Evolutionary conservation across 2,113 vertebrate species (phyloP).

Genomic region (Origma solitaria): DNA sequence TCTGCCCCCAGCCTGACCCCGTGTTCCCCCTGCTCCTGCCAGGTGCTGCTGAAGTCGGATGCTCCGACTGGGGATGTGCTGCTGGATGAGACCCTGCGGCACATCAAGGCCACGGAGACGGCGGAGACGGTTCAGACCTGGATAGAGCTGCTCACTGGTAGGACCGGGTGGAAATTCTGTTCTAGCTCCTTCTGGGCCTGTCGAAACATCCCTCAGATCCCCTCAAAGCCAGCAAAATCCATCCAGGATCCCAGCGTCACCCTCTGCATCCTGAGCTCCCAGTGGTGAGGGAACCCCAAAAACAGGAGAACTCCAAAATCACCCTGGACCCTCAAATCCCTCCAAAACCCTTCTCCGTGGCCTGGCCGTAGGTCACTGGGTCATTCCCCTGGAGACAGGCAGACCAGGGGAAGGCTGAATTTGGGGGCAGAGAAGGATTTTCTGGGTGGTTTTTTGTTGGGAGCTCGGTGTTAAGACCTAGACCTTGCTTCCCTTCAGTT

Average conservation of each 20-base stretch:
- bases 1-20: background rate
- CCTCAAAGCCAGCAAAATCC: background rate
- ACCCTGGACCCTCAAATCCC: too few species aligned
- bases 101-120: constrained; percentile 78
- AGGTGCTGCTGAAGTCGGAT: constrained; percentile 80
- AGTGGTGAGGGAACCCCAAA: background rate
- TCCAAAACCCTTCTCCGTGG: background rate
- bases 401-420: background rate
- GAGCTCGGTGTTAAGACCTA: background rate
- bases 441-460: background rate
- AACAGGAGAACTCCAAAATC: background rate
- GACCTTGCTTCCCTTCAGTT: background rate
- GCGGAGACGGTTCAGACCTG: constrained; percentile 78
- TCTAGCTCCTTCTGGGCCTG: background rate
- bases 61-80: constrained; percentile 78
- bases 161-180: accelerated
- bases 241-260: accelerated
- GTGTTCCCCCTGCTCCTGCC: background rate
- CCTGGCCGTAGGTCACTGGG: background rate
- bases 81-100: constrained; percentile 82
- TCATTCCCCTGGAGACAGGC: background rate
- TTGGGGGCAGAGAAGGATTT: background rate
- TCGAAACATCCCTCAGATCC: background rate
- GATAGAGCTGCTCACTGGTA: constrained; percentile 86
- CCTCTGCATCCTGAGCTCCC: background rate